Evolutionary conservation across 2,888 invertebrate species (phyloP).

Genomic region (Xestia sexstrigata): DNA sequence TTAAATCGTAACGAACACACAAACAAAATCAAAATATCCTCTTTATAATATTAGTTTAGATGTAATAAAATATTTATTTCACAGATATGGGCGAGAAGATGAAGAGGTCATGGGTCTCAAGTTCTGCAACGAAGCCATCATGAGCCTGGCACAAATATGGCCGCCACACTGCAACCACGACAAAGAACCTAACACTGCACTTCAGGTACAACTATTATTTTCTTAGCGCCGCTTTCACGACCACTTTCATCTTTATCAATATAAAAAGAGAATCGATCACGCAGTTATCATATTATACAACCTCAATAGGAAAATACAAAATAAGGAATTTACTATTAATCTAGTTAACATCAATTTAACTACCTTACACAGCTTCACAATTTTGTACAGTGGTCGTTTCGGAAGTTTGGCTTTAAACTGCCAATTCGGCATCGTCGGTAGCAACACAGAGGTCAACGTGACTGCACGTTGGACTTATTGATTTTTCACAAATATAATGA

Average conservation of each 20-base stretch:
- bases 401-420: neutral
- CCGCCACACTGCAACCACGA: conserved; percentile 90
- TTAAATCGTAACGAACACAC: too few relatives aligned
- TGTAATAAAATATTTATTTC: conserved; percentile 21
- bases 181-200: conserved; percentile 92
- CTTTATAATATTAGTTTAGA: too few relatives aligned
- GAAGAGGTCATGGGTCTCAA: conserved; percentile 99
- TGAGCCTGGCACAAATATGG: conserved; percentile 97
- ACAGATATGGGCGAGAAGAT: conserved; percentile 98
- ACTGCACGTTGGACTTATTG: neutral
- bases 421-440: neutral
- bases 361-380: too few relatives aligned
- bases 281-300: neutral
- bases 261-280: neutral
- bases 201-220: conserved; percentile 91
- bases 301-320: too few relatives aligned
- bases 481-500: conserved; percentile 17
- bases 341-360: too few relatives aligned
- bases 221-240: neutral
- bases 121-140: conserved; percentile 99
- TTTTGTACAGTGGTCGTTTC: neutral
- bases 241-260: neutral
- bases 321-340: too few relatives aligned
- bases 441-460: neutral
- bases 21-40: too few relatives aligned